These are phyloP conservation scores for Climacteris rufus DNA, from an alignment of 2,113 vertebrate genomes.

Conservation along the genomic window DNA sequence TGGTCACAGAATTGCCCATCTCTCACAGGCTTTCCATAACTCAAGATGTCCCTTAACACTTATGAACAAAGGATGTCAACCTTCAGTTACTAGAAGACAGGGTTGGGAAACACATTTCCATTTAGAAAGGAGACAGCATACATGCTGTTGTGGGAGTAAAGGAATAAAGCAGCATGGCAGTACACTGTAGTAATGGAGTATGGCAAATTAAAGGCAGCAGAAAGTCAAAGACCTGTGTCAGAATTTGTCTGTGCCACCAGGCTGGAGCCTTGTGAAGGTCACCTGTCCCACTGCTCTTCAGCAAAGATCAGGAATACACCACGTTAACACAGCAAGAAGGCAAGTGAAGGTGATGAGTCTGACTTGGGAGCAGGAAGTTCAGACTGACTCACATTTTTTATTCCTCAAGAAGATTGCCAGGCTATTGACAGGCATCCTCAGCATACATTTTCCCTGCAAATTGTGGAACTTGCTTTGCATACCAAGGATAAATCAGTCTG, in stretches of 20 bases:
- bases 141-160: neutral
- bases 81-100: neutral
- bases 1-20: neutral
- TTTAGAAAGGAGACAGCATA: neutral
- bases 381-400: neutral
- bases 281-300: neutral
- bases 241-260: neutral
- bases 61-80: neutral
- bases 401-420: neutral
- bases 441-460: neutral
- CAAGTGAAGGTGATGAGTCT: neutral
- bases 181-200: neutral
- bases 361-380: neutral
- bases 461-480: neutral
- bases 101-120: neutral
- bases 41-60: neutral
- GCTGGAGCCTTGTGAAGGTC: neutral
- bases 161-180: neutral
- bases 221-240: neutral
- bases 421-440: neutral
- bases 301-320: neutral
- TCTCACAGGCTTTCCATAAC: neutral
- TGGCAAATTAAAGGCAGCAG: neutral
- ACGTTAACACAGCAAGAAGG: neutral
- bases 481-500: neutral